A percentile compares a stretch with the other conserved stretches of the same genome.
Conservation (phyloP, 2,888 invertebrate genomes). For the Glaucopsyche alexis region DNA sequence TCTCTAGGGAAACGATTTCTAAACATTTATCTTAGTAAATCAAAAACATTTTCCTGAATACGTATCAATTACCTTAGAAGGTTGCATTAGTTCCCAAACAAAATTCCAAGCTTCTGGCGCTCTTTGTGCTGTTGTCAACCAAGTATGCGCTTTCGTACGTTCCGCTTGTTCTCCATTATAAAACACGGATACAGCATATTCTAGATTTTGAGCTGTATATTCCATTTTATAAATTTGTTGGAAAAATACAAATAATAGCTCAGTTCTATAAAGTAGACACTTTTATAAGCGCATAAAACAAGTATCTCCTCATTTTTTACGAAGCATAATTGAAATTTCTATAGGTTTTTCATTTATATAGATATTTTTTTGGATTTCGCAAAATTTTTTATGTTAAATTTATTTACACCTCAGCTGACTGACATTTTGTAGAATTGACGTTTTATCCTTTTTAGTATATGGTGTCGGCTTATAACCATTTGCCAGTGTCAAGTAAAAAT, state of each 20-base stretch:
- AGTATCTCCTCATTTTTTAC: background rate
- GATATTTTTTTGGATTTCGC: background rate
- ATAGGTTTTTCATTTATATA: background rate
- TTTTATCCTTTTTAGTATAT: too few relatives aligned
- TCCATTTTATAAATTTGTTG: slow-evolving; percentile 66
- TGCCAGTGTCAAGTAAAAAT: too few relatives aligned
- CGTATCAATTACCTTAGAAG: slow-evolving; percentile 83
- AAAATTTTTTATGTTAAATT: background rate
- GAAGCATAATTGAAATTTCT: background rate
- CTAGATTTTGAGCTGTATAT: slow-evolving; percentile 82
- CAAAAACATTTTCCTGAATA: background rate
- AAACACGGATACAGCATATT: slow-evolving; percentile 85
- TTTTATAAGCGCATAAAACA: background rate
- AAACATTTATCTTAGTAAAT: background rate
- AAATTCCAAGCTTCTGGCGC: slow-evolving; percentile 95
- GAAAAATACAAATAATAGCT: background rate
- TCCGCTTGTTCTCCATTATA: slow-evolving; percentile 81
- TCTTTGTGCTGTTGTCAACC: slow-evolving; percentile 91
- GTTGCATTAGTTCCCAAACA: slow-evolving; percentile 92
- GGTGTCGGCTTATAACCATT: too few relatives aligned
- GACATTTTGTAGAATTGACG: background rate
- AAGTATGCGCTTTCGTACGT: slow-evolving; percentile 89
- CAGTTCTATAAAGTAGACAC: background rate
- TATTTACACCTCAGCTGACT: slow-evolving; percentile 5
- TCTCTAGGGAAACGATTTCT: background rate